Evolutionary conservation across 2,797 vertebrate genomes (phyloP).

Genomic region (Hirundo rustica): DNA sequence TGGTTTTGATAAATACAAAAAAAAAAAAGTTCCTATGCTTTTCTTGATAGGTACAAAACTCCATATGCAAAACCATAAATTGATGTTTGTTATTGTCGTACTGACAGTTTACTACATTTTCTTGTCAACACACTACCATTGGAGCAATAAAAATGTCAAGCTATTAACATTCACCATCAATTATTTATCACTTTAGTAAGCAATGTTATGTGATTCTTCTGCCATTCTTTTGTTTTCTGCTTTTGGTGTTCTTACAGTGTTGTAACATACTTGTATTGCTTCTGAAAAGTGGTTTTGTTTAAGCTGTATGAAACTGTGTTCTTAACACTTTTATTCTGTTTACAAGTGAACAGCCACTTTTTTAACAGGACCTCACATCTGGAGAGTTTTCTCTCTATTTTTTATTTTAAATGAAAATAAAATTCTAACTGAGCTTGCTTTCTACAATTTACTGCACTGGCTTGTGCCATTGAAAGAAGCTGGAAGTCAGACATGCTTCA

Average conservation of each 20-base stretch:
- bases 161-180: slow-evolving; percentile 45
- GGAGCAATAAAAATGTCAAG: slow-evolving; percentile 65
- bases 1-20: not conserved
- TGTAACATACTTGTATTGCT: slow-evolving; percentile 55
- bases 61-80: not conserved
- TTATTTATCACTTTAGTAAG: slow-evolving; percentile 46
- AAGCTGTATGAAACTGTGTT: slow-evolving; percentile 58
- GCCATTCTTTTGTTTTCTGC: slow-evolving; percentile 39
- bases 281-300: slow-evolving; percentile 56
- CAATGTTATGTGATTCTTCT: slow-evolving; percentile 6
- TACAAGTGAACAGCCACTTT: slow-evolving; percentile 71
- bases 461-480: slow-evolving; percentile 32
- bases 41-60: slow-evolving; percentile 18
- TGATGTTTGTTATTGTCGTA: slow-evolving; percentile 6
- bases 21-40: not conserved
- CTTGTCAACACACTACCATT: slow-evolving; percentile 53
- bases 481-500: slow-evolving; percentile 54
- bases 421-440: slow-evolving; percentile 47
- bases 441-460: slow-evolving; percentile 50
- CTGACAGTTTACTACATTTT: slow-evolving; percentile 22
- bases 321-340: slow-evolving; percentile 71
- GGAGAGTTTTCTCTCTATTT: slow-evolving; percentile 25
- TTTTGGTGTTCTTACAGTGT: slow-evolving; percentile 33
- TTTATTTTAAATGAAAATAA: slow-evolving; percentile 54
- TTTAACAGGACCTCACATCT: slow-evolving; percentile 65